phyloP scores from a whole-genome alignment of 64 coral and sea anemone species.

The Anthopleura sola region DNA sequence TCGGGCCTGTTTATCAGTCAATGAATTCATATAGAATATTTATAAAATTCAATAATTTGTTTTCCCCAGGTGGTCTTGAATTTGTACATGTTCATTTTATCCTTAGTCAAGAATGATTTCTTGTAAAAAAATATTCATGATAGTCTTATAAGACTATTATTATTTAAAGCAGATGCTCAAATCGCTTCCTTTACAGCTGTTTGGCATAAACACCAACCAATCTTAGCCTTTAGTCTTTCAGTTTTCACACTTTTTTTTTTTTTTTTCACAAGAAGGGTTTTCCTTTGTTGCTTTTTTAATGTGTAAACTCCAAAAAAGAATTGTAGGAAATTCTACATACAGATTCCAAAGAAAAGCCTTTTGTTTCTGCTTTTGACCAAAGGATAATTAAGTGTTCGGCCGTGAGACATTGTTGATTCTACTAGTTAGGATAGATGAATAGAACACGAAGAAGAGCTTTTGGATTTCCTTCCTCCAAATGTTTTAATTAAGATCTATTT shows the following conservation, averaged over 20 bases:
- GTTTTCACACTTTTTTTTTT: neutral
- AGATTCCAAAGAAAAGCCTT: neutral
- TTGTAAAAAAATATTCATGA: neutral
- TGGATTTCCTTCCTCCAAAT: constrained; percentile 1
- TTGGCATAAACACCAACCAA: neutral
- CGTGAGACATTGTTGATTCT: neutral
- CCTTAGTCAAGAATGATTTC: neutral
- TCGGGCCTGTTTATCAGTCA: neutral
- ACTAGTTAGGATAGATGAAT: neutral
- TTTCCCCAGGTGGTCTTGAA: constrained; percentile 1
- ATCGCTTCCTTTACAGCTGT: neutral
- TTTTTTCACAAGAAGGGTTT: neutral
- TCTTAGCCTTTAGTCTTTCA: neutral
- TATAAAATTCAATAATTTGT: constrained; percentile 4
- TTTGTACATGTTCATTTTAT: neutral
- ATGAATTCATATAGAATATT: neutral
- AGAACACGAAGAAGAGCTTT: neutral
- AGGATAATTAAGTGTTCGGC: neutral
- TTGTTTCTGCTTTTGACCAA: neutral
- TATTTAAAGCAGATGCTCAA: neutral
- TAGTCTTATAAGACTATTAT: neutral
- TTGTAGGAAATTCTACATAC: neutral
- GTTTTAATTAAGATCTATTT: neutral
- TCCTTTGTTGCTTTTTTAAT: neutral
- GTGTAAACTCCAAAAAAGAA: neutral